phyloP scores from a whole-genome alignment of 2,888 invertebrate species.

The Serripes groenlandicus region DNA sequence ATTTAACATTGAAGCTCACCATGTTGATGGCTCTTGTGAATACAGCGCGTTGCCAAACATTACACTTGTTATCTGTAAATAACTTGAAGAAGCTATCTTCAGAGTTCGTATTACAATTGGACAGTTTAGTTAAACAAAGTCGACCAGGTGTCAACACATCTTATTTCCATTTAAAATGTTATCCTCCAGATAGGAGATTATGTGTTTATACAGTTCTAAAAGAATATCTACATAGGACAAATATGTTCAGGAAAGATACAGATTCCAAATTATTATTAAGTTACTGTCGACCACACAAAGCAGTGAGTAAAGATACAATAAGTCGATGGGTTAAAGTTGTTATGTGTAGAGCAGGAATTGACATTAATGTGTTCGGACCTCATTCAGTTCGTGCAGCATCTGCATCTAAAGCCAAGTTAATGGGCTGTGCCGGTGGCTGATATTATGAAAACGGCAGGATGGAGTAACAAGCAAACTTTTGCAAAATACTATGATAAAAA shows the following conservation, averaged over 20 bases:
- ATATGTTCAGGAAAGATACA: neutral
- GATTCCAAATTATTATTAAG: constrained; percentile 27
- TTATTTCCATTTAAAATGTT: neutral
- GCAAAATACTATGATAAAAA: constrained; percentile 31
- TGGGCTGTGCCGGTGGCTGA: constrained; percentile 13
- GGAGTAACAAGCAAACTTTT: constrained; percentile 31
- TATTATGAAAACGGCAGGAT: constrained; percentile 48
- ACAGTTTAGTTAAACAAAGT: constrained; percentile 10
- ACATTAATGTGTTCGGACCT: constrained; percentile 19
- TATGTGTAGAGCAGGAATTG: constrained; percentile 28
- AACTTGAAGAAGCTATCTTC: neutral
- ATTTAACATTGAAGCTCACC: constrained; percentile 15
- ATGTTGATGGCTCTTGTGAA: constrained; percentile 25
- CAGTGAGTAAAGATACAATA: constrained; percentile 30
- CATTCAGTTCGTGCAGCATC: constrained; percentile 42
- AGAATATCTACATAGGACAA: constrained; percentile 33
- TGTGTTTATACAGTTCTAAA: constrained; percentile 21
- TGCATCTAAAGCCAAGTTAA: constrained; percentile 17
- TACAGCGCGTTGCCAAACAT: constrained; percentile 9
- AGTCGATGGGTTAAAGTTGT: constrained; percentile 37
- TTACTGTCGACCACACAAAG: constrained; percentile 25
- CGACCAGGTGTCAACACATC: constrained; percentile 6
- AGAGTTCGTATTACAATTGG: constrained; percentile 13
- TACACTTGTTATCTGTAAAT: constrained; percentile 18
- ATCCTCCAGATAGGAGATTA: constrained; percentile 24